Percentiles rank a stretch among this genome's conserved stretches.
Conservation (phyloP, 2,888 invertebrate species). For the Pachycephus smyrnensis region DNA sequence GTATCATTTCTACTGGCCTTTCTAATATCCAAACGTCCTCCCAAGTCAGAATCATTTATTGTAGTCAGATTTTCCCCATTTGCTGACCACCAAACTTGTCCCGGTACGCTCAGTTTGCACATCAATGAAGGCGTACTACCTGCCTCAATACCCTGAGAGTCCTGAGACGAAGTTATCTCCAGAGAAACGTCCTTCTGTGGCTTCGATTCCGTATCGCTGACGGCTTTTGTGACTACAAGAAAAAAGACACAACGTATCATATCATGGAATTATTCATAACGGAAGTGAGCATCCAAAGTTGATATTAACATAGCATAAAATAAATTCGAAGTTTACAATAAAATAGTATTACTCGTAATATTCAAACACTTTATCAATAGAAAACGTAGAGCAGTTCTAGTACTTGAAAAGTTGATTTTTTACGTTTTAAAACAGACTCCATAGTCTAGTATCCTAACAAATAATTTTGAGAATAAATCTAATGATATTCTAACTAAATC, state of each 20-base stretch:
- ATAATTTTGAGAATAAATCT: too few species aligned
- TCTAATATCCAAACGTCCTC: constrained; percentile 69
- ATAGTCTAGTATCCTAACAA: too few species aligned
- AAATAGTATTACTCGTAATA: too few species aligned
- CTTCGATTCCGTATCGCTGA: constrained; percentile 32
- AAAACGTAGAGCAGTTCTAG: too few species aligned
- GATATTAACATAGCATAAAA: too few species aligned
- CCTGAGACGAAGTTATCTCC: constrained; percentile 56
- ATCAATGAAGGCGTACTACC: constrained; percentile 67
- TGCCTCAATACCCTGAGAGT: constrained; percentile 57
- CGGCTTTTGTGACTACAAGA: constrained; percentile 40
- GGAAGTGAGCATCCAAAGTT: not conserved
- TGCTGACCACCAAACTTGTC: constrained; percentile 72
- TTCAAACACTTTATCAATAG: too few species aligned
- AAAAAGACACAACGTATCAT: constrained; percentile 7
- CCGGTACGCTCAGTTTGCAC: constrained; percentile 70
- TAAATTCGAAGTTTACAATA: too few species aligned
- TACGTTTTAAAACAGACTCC: too few species aligned
- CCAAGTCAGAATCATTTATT: constrained; percentile 52
- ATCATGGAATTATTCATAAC: not conserved
- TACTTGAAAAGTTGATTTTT: too few species aligned
- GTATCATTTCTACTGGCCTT: constrained; percentile 71
- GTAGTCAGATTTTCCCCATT: constrained; percentile 71
- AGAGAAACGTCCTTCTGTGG: constrained; percentile 33
- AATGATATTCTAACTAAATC: too few species aligned